Evolutionary conservation across 2,888 invertebrate species (phyloP), one percentile per base, ranked within the genome.

Genomic region (Norana najaformis): DNA sequence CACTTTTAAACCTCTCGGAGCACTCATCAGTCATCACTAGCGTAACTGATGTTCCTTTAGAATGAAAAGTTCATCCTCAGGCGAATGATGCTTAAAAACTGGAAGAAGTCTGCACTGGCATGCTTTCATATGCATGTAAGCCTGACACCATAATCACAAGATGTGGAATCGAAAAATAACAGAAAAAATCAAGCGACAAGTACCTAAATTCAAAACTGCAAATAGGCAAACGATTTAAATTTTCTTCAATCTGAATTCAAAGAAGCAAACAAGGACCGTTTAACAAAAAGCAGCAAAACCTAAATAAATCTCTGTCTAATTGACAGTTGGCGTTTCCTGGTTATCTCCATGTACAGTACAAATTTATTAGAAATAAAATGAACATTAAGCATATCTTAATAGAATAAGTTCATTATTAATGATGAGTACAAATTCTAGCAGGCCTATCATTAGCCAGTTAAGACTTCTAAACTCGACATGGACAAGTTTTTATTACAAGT

Each of bases 231-330:
- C 13, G 4, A 0, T 20, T 16, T 13, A n/a, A 69, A n/a, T 69
- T n/a, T 69, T 69, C 69, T 69, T 69, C n/a, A 69, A 69, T 69
- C 69, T 69, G 69, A 69, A 69, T 69, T 69, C 69, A 69, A 69
- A 69, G 69, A 69, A 69, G 69, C 69, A 69, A 47, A 47, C 47
- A 47, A 69, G 30, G n/a, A n/a, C n/a, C 69, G 30, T 30, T 69
- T 69, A n/a, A n/a, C 69, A 69, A n/a, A 47, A n/a, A 69, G 69
- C 69, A 69, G 69, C 8, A 69, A 69, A 69, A 6, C 30, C 69
- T 69, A 23, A 20, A 69, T 69, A 23, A 20, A 69, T 69, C n/a
- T n/a, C 69, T n/a, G n/a, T 69, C n/a, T n/a, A 69, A 5, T 69
- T 69, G 30, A 69, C 69, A n/a, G 69, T n/a, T 69, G 69, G 69